Conservation (phyloP, 2,797 vertebrate species). For the Crenichthys baileyi region DNA sequence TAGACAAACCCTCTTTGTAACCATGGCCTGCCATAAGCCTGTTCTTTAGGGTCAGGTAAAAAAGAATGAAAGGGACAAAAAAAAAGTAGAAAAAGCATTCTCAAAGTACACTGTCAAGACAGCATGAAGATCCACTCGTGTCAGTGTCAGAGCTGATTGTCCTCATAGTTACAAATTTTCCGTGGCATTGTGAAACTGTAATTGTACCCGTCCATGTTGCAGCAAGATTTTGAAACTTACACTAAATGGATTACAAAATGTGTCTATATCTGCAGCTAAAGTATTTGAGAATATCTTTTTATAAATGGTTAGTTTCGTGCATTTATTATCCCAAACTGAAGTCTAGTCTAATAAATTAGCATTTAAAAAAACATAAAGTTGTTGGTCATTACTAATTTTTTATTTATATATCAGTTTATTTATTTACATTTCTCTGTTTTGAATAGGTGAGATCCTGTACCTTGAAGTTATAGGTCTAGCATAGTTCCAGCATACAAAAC, state of each 20-base stretch:
- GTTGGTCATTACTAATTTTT: neutral
- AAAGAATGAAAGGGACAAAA: slow-evolving; percentile 51
- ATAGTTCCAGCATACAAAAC: neutral
- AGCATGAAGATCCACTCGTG: slow-evolving; percentile 34
- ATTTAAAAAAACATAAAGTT: slow-evolving; percentile 12
- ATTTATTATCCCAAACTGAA: neutral
- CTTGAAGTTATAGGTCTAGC: neutral
- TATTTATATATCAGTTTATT: neutral
- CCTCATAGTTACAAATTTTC: slow-evolving; percentile 44
- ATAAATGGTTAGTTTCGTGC: slow-evolving; percentile 1
- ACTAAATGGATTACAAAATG: slow-evolving; percentile 29
- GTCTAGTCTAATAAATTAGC: slow-evolving; percentile 9
- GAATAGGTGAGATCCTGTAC: neutral
- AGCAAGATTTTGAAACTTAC: slow-evolving; percentile 39
- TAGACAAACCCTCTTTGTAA: slow-evolving; percentile 75
- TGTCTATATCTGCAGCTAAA: slow-evolving; percentile 11
- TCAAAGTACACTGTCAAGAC: slow-evolving; percentile 31
- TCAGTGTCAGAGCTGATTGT: slow-evolving; percentile 34
- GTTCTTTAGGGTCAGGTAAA: slow-evolving; percentile 71
- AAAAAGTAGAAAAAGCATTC: slow-evolving; percentile 8
- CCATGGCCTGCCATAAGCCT: slow-evolving; percentile 74
- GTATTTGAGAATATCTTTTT: too few species aligned
- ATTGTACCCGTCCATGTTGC: slow-evolving; percentile 50
- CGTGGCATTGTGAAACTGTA: slow-evolving; percentile 36
- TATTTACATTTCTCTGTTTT: neutral